Conservation (phyloP, 2,113 vertebrate species). For the Melanerpes aurifrons region DNA sequence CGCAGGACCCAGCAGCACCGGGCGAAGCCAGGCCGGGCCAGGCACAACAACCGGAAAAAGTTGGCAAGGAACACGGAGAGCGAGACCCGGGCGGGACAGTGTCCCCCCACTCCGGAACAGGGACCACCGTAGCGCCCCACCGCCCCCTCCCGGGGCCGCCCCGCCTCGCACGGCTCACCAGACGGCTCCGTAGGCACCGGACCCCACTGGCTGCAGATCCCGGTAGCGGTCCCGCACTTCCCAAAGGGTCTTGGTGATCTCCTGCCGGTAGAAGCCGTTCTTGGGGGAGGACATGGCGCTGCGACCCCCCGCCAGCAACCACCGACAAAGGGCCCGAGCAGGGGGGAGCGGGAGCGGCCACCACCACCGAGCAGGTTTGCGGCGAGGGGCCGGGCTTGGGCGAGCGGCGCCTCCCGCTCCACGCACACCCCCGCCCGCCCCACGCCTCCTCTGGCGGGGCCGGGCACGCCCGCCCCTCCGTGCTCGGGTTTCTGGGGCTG, state of each 20-base stretch:
- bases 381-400: constrained; percentile 15
- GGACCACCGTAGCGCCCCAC: neutral
- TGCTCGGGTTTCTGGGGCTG: neutral
- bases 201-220: constrained; percentile 88
- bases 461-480: neutral
- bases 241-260: constrained; percentile 89
- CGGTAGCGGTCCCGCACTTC: constrained; percentile 88
- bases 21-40: neutral
- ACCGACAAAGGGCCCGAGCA: neutral
- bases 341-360: neutral
- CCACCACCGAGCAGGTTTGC: neutral
- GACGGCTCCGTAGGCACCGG: constrained; percentile 91
- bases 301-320: neutral
- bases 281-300: constrained; percentile 60
- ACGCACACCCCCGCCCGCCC: neutral
- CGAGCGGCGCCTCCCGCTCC: neutral
- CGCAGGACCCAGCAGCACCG: neutral
- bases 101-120: neutral
- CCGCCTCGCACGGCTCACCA: constrained; percentile 80
- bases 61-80: neutral
- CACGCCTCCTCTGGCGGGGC: too few species aligned
- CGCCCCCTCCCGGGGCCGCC: neutral
- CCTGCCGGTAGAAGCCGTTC: constrained; percentile 86
- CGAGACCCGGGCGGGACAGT: neutral
- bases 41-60: neutral